Conservation (phyloP, 1,140 invertebrate genomes). For the Drosophila mojavensis region DNA sequence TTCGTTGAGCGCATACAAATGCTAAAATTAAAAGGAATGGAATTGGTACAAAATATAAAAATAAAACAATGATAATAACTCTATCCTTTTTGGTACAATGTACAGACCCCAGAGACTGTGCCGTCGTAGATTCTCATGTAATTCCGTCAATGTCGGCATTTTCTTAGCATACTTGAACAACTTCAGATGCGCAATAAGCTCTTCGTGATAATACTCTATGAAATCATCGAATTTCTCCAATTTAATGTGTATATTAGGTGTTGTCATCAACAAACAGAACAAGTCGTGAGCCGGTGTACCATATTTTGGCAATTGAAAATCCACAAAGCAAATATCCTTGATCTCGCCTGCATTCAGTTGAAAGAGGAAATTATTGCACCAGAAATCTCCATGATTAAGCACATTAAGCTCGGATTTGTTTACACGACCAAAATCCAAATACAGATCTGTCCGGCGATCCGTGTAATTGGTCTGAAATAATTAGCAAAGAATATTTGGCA, state of each 20-base stretch:
- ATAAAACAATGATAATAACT: neutral
- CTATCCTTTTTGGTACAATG: neutral
- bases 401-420: conserved; percentile 85
- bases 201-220: conserved; percentile 71
- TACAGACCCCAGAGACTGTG: conserved; percentile 70
- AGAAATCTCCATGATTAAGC: conserved; percentile 87
- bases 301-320: conserved; percentile 81
- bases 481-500: too few species aligned
- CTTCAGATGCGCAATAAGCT: conserved; percentile 53
- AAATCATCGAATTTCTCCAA: conserved; percentile 73
- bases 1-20: conserved; percentile 65
- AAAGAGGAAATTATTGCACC: conserved; percentile 84
- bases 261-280: conserved; percentile 71
- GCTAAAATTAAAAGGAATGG: conserved; percentile 37
- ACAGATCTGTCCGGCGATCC: conserved; percentile 57
- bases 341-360: conserved; percentile 57
- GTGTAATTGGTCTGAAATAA: conserved; percentile 62
- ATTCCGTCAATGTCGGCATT: conserved; percentile 56
- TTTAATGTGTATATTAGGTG: conserved; percentile 58
- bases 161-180: conserved; percentile 59
- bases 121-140: conserved; percentile 56
- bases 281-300: conserved; percentile 83
- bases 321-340: conserved; percentile 78
- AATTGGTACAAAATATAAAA: neutral
- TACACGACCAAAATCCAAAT: conserved; percentile 60